Evolutionary conservation across 1,140 invertebrate species (phyloP), one percentile per base, ranked within the genome.

Genomic region (Drosophila equinoxialis): DNA sequence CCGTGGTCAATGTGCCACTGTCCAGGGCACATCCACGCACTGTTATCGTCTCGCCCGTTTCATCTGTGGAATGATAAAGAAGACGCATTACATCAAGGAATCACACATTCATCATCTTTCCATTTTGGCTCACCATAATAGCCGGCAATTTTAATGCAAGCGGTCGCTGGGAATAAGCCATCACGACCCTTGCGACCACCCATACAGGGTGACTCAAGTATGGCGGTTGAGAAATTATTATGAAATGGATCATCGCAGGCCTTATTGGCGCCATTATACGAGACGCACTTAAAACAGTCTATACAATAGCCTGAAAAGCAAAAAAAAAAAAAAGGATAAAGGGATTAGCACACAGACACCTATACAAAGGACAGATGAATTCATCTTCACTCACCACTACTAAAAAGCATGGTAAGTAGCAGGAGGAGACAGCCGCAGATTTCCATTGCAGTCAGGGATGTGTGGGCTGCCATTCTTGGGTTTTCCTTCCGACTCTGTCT

Each of bases 191-290:
- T 99, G 66, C 98, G 94, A 0, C 97, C 98, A 0, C 98, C 97
- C 95, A 97, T 96, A 92, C 98, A 99, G 5, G 97, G 97, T 8
- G 96, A 96, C 92, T 98, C 96, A 54, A 97, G 94, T 89, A 98
- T 96, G 68, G 95, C 94, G 20, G 95, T 92, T 1, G 96, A 97
- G 75, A 95, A 97, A 92, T 98, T 98, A 91, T 98, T 98, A 93
- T 99, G 98, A 93, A 99, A 99, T 0, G 98, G 97, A 93, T 99
- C 98, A 91, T 99, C 98, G 92, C 98, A 99, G 2, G 96, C 95
- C 69, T 94, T 94, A 91, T 98, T 98, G 81, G 95, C 93, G 8
- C 96, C 96, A 91, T 98, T 97, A 91, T 98, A 94, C 1, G 98
- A 99, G 13, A 98, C 96, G 91, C 98, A 99, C 91, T 98, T 98